Evolutionary conservation across 2,113 vertebrate species (phyloP), one percentile per base, ranked within the genome.

Genomic region (Tyto alba): DNA sequence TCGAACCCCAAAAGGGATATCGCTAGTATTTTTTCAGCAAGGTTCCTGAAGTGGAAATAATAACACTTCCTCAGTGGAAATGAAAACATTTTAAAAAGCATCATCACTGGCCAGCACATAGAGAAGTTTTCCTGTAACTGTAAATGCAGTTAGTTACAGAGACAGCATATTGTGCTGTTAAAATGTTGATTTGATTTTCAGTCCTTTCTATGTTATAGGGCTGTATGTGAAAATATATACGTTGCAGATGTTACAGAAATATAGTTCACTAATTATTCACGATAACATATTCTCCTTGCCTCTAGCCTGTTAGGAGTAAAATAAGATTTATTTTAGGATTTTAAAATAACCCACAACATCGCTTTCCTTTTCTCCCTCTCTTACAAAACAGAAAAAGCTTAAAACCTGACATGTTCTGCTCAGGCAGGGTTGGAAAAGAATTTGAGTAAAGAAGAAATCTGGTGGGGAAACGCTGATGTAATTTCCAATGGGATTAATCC

Each of bases 11-110:
- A 21, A 88, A 89, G 40, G 81, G 41, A 68, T 81, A 75, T 71
- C 17, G 3, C 27, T 84, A 52, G 48, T 38, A 38, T 89, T 85
- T 81, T 53, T 95, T 64, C 62, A 45, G 77, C 52, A 72, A 87
- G 34, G 40, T 72, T 95, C 62, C 81, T 60, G 66, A 91, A 79
- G 47, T 96, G 95, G 89, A 96, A 95, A 94, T 88, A 94, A 72
- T 17, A 94, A 85, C 91, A 75, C 16, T 84, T 92, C 55, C 63
- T 84, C 4, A 0, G 36, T 95, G 89, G 93, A 96, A 92, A 94
- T 89, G 69, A 94, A 95, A 97, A 85, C 68, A 84, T 48, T 92
- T 92, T 4, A 67, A 90, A 88, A 89, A 67, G 52, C 47, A 47
- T 66, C 63, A 38, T 47, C 32, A 2, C 23, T 85, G 52, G 68